Evolutionary conservation across 2,113 vertebrate genomes (phyloP).

Genomic region (Brachionichthys hirsutus): DNA sequence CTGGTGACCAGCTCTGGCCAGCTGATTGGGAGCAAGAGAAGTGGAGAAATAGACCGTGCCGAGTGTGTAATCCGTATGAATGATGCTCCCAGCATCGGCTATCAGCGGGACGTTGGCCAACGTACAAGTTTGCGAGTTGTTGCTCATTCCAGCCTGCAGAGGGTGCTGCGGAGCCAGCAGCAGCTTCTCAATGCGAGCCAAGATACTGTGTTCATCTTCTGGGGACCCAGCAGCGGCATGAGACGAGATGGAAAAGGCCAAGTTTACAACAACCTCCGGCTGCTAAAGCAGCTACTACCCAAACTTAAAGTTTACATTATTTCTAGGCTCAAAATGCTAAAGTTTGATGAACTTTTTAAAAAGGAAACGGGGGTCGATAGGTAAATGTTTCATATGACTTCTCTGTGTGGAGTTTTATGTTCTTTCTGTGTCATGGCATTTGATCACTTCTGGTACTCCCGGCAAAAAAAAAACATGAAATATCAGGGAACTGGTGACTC

Average conservation of each 20-base stretch:
- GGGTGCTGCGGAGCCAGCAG: slow-evolving; percentile 82
- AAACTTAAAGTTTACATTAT: slow-evolving; percentile 84
- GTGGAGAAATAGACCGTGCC: slow-evolving; percentile 80
- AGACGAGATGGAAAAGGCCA: slow-evolving; percentile 87
- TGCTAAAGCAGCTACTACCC: slow-evolving; percentile 86
- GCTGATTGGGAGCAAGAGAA: slow-evolving; percentile 79
- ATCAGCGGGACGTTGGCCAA: slow-evolving; percentile 82
- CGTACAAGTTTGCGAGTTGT: slow-evolving; percentile 86
- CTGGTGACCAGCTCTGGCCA: slow-evolving; percentile 92
- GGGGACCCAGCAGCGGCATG: slow-evolving; percentile 93
- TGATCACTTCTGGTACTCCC: no score
- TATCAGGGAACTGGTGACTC: no score
- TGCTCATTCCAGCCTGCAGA: slow-evolving; percentile 90
- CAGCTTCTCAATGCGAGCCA: slow-evolving; percentile 87
- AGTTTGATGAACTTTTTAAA: slow-evolving; percentile 91
- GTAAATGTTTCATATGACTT: slow-evolving; percentile 59
- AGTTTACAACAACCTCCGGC: slow-evolving; percentile 86
- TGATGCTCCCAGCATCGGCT: slow-evolving; percentile 83
- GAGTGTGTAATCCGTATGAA: slow-evolving; percentile 95
- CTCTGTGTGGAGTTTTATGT: no score
- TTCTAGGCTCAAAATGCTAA: slow-evolving; percentile 88
- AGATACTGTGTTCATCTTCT: slow-evolving; percentile 90
- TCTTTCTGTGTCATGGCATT: no score
- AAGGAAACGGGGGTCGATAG: slow-evolving; percentile 91
- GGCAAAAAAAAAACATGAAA: background rate